Evolutionary conservation across 2,113 vertebrate genomes (phyloP).

Genomic region (Monopterus albus): DNA sequence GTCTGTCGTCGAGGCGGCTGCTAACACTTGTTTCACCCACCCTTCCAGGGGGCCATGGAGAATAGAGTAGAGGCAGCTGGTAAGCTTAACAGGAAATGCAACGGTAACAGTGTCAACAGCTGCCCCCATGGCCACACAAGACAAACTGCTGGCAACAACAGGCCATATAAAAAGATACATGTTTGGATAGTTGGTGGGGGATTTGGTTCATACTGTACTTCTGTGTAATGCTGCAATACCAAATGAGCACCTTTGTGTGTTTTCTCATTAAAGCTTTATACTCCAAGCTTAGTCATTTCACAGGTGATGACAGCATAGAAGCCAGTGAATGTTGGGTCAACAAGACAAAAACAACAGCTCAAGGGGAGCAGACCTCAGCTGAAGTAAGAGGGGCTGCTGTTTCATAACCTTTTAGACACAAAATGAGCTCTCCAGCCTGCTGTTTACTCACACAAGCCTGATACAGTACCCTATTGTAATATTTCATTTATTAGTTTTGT

Average conservation of each 20-base stretch:
- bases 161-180: conserved; percentile 74
- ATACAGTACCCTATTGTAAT: neutral
- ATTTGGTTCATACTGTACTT: conserved; percentile 66
- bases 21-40: conserved; percentile 83
- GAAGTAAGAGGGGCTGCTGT: conserved; percentile 21
- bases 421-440: conserved; percentile 24
- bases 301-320: conserved; percentile 86
- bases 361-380: conserved; percentile 35
- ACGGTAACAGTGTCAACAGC: conserved; percentile 87
- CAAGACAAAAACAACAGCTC: conserved; percentile 79
- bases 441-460: conserved; percentile 19
- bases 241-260: conserved; percentile 74
- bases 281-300: conserved; percentile 84
- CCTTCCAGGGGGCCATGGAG: conserved; percentile 76
- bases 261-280: conserved; percentile 80
- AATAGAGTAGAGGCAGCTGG: conserved; percentile 86
- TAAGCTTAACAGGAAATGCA: conserved; percentile 86
- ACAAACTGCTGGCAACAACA: conserved; percentile 81
- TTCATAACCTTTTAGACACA: conserved; percentile 46
- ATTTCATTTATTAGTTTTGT: neutral
- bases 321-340: conserved; percentile 77
- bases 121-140: conserved; percentile 77
- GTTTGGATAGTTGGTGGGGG: conserved; percentile 85
- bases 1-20: conserved; percentile 88
- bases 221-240: conserved; percentile 49